These are phyloP conservation scores for Neodiprion virginianus DNA, from an alignment of 1,140 invertebrate species.

Conservation along the genomic window DNA sequence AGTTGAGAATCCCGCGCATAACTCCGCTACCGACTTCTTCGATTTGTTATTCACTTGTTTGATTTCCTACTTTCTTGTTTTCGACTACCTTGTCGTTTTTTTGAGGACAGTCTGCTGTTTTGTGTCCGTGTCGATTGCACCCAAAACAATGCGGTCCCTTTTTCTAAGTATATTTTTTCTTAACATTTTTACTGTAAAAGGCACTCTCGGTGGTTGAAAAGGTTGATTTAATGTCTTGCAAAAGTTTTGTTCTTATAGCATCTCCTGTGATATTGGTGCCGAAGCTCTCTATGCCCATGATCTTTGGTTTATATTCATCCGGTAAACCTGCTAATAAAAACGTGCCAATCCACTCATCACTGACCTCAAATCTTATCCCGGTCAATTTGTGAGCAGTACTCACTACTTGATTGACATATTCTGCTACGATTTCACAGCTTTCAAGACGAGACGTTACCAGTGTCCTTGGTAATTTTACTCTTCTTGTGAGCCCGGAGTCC, in stretches of 20 bases:
- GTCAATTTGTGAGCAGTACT: constrained; percentile 43
- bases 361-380: constrained; percentile 43
- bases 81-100: neutral
- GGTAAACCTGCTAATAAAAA: constrained; percentile 48
- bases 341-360: constrained; percentile 48
- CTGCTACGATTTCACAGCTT: constrained; percentile 39
- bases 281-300: constrained; percentile 51
- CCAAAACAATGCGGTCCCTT: neutral
- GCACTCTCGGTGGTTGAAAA: neutral
- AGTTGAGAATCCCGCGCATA: constrained; percentile 24
- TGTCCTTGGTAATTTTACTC: constrained; percentile 43
- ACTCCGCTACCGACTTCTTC: neutral
- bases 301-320: constrained; percentile 52
- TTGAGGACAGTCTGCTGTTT: neutral
- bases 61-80: constrained; percentile 11
- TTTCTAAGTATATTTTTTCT: constrained; percentile 3
- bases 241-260: constrained; percentile 50
- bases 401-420: constrained; percentile 48
- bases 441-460: constrained; percentile 40
- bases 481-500: constrained; percentile 43
- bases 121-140: neutral
- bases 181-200: constrained; percentile 5
- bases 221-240: constrained; percentile 41
- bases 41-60: constrained; percentile 3
- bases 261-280: constrained; percentile 46